Percentiles rank a stretch among this genome's conserved stretches.
phyloP scores from a whole-genome alignment of 2,113 vertebrate genomes.

The Telmatochromis brichardi region DNA sequence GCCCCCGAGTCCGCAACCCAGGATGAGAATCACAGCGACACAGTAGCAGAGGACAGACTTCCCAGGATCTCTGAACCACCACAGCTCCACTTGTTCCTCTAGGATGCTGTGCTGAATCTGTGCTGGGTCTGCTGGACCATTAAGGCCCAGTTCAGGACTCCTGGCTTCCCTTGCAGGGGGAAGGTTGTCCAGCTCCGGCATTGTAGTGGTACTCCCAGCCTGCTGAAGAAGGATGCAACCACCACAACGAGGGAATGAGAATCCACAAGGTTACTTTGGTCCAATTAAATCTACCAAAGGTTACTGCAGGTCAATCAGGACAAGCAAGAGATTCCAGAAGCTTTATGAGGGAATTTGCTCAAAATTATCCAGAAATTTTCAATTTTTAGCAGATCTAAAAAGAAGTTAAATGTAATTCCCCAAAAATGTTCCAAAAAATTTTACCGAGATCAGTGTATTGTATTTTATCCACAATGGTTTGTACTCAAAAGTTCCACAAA shows the following conservation, averaged over 20 bases:
- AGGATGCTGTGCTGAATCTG: constrained; percentile 82
- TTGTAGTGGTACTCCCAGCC: constrained; percentile 43
- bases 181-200: constrained; percentile 79
- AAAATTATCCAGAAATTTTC: not conserved
- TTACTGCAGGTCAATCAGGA: not conserved
- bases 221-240: constrained; percentile 8
- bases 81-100: constrained; percentile 94
- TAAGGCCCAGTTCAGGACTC: constrained; percentile 9
- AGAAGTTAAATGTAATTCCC: not conserved
- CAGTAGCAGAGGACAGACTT: constrained; percentile 87
- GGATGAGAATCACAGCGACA: constrained; percentile 81
- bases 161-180: constrained; percentile 50
- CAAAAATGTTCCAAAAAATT: not conserved
- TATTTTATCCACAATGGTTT: not conserved
- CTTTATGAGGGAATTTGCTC: not conserved
- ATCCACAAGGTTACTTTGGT: not conserved
- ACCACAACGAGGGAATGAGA: not conserved
- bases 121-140: constrained; percentile 41
- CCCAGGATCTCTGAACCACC: constrained; percentile 93
- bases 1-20: constrained; percentile 85
- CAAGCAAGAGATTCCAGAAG: not conserved
- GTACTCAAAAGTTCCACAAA: not conserved
- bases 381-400: not conserved
- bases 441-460: not conserved
- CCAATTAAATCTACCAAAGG: not conserved